Evolutionary conservation across 2,888 invertebrate genomes (phyloP).

Genomic region (Serripes groenlandicus): DNA sequence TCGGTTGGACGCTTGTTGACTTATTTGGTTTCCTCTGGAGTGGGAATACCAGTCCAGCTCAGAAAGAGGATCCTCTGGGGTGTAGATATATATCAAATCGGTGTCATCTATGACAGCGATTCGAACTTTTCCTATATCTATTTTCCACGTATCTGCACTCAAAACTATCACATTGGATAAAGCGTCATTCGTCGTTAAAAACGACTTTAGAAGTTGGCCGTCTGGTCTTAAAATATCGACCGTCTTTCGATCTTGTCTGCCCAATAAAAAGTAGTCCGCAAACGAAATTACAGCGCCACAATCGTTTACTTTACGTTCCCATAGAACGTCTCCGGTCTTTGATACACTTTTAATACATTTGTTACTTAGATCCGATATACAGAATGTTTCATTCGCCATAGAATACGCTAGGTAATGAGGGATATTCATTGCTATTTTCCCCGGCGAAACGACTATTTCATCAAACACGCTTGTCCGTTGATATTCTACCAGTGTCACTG

Average conservation of each 20-base stretch:
- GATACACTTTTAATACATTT: constrained; percentile 41
- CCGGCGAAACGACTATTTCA: constrained; percentile 5
- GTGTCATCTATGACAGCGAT: constrained; percentile 38
- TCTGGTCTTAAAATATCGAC: constrained; percentile 46
- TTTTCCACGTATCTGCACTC: constrained; percentile 18
- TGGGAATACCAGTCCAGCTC: constrained; percentile 17
- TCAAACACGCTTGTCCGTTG: neutral
- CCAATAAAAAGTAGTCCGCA: constrained; percentile 35
- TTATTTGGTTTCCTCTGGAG: neutral
- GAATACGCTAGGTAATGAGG: constrained; percentile 40
- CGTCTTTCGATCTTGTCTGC: constrained; percentile 45
- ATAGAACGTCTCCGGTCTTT: constrained; percentile 32
- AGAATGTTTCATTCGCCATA: constrained; percentile 8
- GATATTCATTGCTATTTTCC: constrained; percentile 21
- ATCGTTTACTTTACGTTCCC: constrained; percentile 52
- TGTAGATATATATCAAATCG: constrained; percentile 40
- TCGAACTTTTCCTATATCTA: neutral
- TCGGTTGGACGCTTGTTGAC: neutral
- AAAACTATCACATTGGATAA: constrained; percentile 32
- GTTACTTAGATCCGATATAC: constrained; percentile 35
- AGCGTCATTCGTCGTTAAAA: constrained; percentile 40
- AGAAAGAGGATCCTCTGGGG: constrained; percentile 42
- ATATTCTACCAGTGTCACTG: constrained; percentile 20
- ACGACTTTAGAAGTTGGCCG: constrained; percentile 56
- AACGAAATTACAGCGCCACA: constrained; percentile 39